These are phyloP conservation scores for Papilio aristodemus DNA, from an alignment of 1,140 invertebrate genomes.

Conservation along the genomic window DNA sequence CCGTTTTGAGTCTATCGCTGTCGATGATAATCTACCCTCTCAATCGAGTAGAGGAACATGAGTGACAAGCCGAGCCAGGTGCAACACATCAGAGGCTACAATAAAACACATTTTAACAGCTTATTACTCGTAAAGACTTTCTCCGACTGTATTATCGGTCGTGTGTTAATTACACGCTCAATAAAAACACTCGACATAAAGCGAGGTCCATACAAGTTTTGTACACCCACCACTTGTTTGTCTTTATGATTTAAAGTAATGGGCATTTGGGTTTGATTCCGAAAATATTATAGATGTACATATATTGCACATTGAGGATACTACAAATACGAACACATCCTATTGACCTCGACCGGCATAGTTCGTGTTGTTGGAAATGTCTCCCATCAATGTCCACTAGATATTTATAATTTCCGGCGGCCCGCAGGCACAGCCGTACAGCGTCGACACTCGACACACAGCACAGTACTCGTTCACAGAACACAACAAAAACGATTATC, in stretches of 20 bases:
- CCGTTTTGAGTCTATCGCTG: too few relatives aligned
- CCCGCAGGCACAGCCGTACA: too few relatives aligned
- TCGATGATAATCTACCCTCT: too few relatives aligned
- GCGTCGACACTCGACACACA: neutral
- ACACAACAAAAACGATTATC: slow-evolving; percentile 24
- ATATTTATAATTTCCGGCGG: too few relatives aligned
- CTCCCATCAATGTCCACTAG: too few relatives aligned
- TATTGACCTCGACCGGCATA: too few relatives aligned
- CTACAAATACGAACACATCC: too few relatives aligned
- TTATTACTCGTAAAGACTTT: slow-evolving; percentile 13
- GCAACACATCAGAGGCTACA: neutral
- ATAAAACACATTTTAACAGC: slow-evolving; percentile 6
- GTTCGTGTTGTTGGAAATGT: too few relatives aligned
- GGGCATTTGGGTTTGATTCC: neutral
- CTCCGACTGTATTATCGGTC: slow-evolving; percentile 8
- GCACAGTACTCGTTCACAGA: slow-evolving; percentile 19
- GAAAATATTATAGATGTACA: neutral
- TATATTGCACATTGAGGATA: too few relatives aligned
- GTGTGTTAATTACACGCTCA: neutral
- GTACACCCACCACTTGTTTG: neutral
- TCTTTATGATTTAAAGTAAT: neutral
- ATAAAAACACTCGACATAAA: slow-evolving; percentile 1
- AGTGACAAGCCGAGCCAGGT: neutral
- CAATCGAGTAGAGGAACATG: neutral
- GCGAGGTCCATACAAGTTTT: slow-evolving; percentile 4